phyloP scores from a whole-genome alignment of 1,140 invertebrate species.

The Aphaenogaster rudis region DNA sequence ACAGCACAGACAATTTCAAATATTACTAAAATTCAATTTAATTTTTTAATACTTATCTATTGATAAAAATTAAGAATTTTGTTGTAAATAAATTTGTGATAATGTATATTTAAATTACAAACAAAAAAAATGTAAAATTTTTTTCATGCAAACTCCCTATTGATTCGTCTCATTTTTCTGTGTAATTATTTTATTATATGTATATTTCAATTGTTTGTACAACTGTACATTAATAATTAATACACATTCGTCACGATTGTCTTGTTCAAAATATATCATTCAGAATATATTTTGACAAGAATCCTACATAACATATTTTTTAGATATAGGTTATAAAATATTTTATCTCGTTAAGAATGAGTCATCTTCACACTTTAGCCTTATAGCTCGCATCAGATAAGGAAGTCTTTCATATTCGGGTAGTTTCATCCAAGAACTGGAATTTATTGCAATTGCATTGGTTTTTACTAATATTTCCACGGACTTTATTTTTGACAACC shows the following conservation, averaged over 20 bases:
- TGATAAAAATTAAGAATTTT: too few relatives aligned
- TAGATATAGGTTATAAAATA: conserved; percentile 12
- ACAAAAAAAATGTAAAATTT: too few relatives aligned
- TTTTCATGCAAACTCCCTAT: too few relatives aligned
- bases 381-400: conserved; percentile 86
- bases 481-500: conserved; percentile 80
- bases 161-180: too few relatives aligned
- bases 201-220: not conserved
- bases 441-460: conserved; percentile 82
- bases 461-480: conserved; percentile 82
- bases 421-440: conserved; percentile 82
- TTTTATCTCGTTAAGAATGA: conserved; percentile 21
- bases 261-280: conserved; percentile 19
- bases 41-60: too few relatives aligned
- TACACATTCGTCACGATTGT: not conserved
- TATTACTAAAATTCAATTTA: too few relatives aligned
- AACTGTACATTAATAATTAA: not conserved
- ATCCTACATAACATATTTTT: not conserved
- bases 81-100: too few relatives aligned
- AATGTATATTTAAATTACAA: too few relatives aligned
- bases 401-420: conserved; percentile 86
- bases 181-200: conserved; percentile 19
- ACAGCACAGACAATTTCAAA: too few relatives aligned
- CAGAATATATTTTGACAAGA: not conserved
- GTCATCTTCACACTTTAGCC: conserved; percentile 75